Evolutionary conservation across 35 echinoderm and acorn worm species (phyloP).

Genomic region (Apostichopus japonicus): DNA sequence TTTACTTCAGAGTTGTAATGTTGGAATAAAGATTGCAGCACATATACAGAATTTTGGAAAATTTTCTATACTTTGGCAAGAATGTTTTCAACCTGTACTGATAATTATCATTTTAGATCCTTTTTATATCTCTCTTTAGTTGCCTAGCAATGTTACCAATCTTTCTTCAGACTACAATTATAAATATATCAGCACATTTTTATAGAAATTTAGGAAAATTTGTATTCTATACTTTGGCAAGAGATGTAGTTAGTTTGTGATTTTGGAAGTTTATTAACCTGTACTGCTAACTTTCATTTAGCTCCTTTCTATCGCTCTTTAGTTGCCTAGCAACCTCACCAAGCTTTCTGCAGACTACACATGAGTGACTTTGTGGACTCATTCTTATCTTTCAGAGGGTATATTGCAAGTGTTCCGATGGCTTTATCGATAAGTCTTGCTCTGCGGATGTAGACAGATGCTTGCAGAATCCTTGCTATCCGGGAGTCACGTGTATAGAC

Average conservation of each 20-base stretch:
- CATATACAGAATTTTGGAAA: accelerated
- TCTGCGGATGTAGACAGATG: constrained; percentile 6
- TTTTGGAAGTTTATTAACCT: not conserved
- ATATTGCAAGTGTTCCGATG: not conserved
- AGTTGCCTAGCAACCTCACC: not conserved
- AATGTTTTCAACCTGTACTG: too few species aligned
- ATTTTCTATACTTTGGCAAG: accelerated
- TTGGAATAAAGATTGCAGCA: too few species aligned
- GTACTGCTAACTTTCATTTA: not conserved
- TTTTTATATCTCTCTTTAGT: too few species aligned
- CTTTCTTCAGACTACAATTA: too few species aligned
- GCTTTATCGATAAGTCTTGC: not conserved
- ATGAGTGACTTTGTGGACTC: not conserved
- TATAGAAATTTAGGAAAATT: too few species aligned
- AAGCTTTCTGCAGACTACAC: not conserved
- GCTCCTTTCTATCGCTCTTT: not conserved
- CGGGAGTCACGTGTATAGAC: constrained; percentile 5
- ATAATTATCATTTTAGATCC: too few species aligned
- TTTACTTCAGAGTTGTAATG: too few species aligned
- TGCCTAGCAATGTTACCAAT: too few species aligned
- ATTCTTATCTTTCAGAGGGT: not conserved
- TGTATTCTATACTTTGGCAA: too few species aligned
- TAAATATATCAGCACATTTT: too few species aligned
- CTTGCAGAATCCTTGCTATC: constrained; percentile 16
- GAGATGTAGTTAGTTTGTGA: too few species aligned